Evolutionary conservation across 2,797 vertebrate species (phyloP).

Genomic region (Onychomys torridus): DNA sequence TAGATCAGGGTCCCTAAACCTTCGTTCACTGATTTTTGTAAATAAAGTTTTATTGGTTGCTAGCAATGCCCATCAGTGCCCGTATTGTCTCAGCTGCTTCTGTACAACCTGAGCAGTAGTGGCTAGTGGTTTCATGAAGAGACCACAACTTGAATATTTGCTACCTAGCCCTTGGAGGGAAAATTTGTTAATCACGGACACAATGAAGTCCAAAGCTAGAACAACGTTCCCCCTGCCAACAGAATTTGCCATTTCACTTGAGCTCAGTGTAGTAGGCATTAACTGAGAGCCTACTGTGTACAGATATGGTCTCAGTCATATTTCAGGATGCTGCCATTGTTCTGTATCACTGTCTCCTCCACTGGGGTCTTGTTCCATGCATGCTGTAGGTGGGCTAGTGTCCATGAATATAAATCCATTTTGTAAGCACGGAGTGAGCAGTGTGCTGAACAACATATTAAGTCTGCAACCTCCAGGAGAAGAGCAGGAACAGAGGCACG

Average conservation of each 20-base stretch:
- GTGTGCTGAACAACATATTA: neutral
- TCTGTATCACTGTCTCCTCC: neutral
- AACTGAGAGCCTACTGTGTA: neutral
- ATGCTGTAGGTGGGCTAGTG: neutral
- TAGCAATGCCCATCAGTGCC: no score
- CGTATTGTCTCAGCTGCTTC: neutral
- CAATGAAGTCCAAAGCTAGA: neutral
- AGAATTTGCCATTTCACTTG: neutral
- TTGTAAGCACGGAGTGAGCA: neutral
- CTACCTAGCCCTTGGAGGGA: neutral
- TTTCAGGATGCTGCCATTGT: neutral
- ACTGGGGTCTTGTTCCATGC: neutral
- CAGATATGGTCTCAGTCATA: neutral
- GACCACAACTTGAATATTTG: neutral
- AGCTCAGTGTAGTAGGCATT: neutral
- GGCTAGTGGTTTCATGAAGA: neutral
- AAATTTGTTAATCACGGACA: neutral
- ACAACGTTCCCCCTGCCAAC: fast-evolving
- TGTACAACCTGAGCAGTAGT: no score
- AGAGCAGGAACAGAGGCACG: neutral
- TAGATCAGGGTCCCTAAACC: neutral
- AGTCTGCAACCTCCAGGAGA: neutral
- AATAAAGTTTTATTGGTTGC: conserved; percentile 48
- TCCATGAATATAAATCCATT: neutral
- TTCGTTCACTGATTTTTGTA: neutral